A percentile compares a stretch with the other conserved stretches of the same genome.
Conservation (phyloP, 2,888 invertebrate genomes). For the Perdita meconis region DNA sequence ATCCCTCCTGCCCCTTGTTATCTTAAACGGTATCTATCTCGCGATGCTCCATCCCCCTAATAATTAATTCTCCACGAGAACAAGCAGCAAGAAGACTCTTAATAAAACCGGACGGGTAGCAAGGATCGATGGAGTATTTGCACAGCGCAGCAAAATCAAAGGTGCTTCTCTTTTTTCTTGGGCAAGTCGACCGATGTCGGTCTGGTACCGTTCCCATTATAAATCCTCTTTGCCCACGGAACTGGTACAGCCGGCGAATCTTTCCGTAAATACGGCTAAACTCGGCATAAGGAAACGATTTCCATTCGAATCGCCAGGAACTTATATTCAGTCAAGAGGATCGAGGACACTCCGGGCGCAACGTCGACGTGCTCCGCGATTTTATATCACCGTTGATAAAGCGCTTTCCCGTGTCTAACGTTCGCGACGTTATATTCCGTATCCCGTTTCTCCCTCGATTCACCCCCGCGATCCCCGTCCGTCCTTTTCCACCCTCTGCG, state of each 20-base stretch:
- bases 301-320: slow-evolving; percentile 65
- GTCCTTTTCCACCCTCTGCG: slow-evolving; percentile 26
- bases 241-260: slow-evolving; percentile 4
- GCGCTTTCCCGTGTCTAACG: slow-evolving; percentile 52
- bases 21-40: too few relatives aligned
- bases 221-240: slow-evolving; percentile 50
- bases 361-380: slow-evolving; percentile 47
- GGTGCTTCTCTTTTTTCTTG: not conserved
- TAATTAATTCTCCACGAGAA: too few relatives aligned
- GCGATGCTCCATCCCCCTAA: too few relatives aligned
- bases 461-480: too few relatives aligned
- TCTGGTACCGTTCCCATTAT: slow-evolving; percentile 32
- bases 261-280: slow-evolving; percentile 52
- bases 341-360: slow-evolving; percentile 38
- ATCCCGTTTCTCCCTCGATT: too few relatives aligned
- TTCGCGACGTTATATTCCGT: slow-evolving; percentile 37
- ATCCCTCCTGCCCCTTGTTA: too few relatives aligned
- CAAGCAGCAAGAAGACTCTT: too few relatives aligned
- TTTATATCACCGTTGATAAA: slow-evolving; percentile 68
- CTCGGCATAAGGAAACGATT: slow-evolving; percentile 56
- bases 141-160: slow-evolving; percentile 13
- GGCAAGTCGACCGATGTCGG: not conserved
- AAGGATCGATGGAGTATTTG: not conserved
- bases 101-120: not conserved
- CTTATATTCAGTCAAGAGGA: slow-evolving; percentile 50